Base-by-base conservation (phyloP, 2,888 invertebrate genomes). In the Dynastes tityus region DNA sequence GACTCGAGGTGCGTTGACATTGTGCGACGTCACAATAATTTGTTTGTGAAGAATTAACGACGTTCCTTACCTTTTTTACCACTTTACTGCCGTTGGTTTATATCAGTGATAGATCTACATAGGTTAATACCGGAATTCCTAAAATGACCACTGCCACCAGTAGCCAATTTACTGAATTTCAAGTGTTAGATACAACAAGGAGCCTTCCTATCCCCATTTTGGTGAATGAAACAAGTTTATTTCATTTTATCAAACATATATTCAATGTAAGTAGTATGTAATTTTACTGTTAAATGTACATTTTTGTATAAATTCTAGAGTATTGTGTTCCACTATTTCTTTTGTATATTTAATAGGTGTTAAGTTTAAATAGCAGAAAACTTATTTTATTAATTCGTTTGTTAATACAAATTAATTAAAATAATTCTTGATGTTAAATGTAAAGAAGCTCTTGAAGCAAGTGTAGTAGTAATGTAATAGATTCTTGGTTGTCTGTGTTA, bases 1-100 rank as follows among this genome's bases (percentile, higher is more conserved):
- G 81, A 82, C 82, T 81, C 76, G 77, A 63, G 68, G 82, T 80
- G 80, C 82, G 78, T 80, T 82, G 82, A 82, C 82, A 79, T 77
- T 64, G 58, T 79, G 58, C 78, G 79, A 80, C 80, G 81, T 81
- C 82, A 77, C 32, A 45, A 77, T 45, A 77, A 77, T 77, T 77
- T 77, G 51, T 77, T 77, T 77, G 55, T 51, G 32, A 77, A 51
- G n/a, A 55, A 55, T 71, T 61, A 22, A 73, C 27, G 22, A 53
- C 58, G 37, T 58, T 58, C 22, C 58, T 73, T 73, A 58, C 73
- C 45, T 32, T 16, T 73, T n/a, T 58, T 73, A 73, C 16, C 49
- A 70, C 49, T 63, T 70, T 77, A 77, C 77, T 77, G 77, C 77
- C 77, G 77, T 63, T 77, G 58, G 61, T 77, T 77, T 77, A 37